Percentiles rank a stretch among this genome's conserved stretches.
phyloP scores from a whole-genome alignment of 2,888 invertebrate species.

The Stegophylla sp. region DNA sequence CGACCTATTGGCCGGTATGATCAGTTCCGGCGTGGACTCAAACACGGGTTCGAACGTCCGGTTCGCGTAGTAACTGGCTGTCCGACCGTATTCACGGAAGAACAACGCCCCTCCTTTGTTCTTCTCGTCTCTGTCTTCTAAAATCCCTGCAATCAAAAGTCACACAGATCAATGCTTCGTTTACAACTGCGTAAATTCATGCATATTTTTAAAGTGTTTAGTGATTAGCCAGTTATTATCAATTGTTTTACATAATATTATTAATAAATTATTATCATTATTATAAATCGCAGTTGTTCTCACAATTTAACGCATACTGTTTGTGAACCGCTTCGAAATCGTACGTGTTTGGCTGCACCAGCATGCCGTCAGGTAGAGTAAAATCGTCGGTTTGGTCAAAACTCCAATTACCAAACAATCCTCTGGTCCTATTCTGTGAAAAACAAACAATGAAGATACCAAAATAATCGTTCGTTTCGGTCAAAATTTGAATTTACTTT shows the following conservation, averaged over 20 bases:
- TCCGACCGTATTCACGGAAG: constrained; percentile 78
- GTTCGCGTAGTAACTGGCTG: constrained; percentile 83
- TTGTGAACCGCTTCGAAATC: constrained; percentile 78
- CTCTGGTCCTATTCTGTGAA: constrained; percentile 84
- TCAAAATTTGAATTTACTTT: no score
- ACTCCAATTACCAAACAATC: constrained; percentile 91
- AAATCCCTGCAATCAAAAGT: constrained; percentile 71
- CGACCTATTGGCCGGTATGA: constrained; percentile 74
- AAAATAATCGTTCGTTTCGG: no score
- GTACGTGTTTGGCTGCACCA: constrained; percentile 71
- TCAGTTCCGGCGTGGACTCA: constrained; percentile 73
- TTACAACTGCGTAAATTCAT: no score
- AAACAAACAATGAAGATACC: no score
- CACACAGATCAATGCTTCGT: no score
- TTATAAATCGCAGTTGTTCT: constrained; percentile 64
- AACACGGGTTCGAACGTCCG: constrained; percentile 79
- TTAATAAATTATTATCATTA: not conserved
- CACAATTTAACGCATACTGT: constrained; percentile 80
- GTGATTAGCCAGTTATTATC: no score
- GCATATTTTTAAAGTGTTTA: no score
- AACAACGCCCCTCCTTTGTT: constrained; percentile 80
- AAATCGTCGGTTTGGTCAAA: constrained; percentile 84
- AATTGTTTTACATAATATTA: no score
- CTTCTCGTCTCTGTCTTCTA: constrained; percentile 78
- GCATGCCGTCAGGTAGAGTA: constrained; percentile 74